Evolutionary conservation across 2,113 vertebrate genomes (phyloP), one percentile per base, ranked within the genome.

Genomic region (Calonectris borealis): DNA sequence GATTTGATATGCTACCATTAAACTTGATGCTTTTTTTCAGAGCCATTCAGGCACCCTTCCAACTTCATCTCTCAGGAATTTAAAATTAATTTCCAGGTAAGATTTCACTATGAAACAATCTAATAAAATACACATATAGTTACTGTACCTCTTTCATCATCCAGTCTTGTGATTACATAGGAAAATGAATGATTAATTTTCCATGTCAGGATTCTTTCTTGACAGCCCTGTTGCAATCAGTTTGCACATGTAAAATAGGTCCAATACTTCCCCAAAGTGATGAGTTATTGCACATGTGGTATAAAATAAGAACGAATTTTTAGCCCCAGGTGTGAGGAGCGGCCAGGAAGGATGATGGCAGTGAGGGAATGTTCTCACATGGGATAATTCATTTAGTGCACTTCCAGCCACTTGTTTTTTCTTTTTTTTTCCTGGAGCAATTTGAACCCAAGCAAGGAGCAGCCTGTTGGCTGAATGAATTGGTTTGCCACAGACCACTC

Each of bases 41-140:
- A 94, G 36, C 4, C 20, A 19, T 61, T 79, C 16, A 72, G 65
- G 52, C 34, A 77, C 26, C 21, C 79, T 89, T 89, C 70, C 44
- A 93, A 26, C 19, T 65, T 85, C 69, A 71, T 49, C 22, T 86
- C 42, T 65, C n/a, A 81, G 66, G 62, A 91, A 93, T 88, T 85
- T 49, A 66, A 88, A 93, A 90, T 58, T 86, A 24, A 88, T 92
- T 94, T 77, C 62, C 38, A 90, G 71, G 54, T 86, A 96, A 83
- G 46, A 46, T n/a, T 94, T 91, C 38, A 57, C 54, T 77, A 34
- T 11, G 6, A 87, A 88, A 46, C 15, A 61, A 61, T 58, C 48
- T 77, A 83, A 69, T 91, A 77, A 80, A 87, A 87, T 61, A 42
- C 44, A 57, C 16, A 32, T 52, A 83, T 24, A 65, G 22, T 65